phyloP scores from a whole-genome alignment of 2,888 invertebrate genomes.

The Nasonovia ribisnigri region DNA sequence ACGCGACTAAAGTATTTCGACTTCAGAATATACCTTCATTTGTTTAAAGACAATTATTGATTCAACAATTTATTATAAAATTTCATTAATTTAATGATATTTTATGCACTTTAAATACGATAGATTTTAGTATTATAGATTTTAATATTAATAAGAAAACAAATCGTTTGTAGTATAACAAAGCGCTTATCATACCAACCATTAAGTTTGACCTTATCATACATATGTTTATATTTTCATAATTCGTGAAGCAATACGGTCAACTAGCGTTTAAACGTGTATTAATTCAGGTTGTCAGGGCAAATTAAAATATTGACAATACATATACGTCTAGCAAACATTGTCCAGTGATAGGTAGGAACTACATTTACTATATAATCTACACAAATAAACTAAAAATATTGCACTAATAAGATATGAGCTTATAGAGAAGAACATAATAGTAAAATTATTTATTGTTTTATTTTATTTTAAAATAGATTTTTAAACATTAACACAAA shows the following conservation, averaged over 20 bases:
- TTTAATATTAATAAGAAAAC: background rate
- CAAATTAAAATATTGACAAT: background rate
- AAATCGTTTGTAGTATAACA: background rate
- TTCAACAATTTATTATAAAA: background rate
- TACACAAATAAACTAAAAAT: too few species aligned
- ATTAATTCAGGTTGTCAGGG: background rate
- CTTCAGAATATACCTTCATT: background rate
- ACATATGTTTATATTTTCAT: background rate
- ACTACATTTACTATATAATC: background rate
- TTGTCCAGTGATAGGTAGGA: background rate
- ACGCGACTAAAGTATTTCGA: background rate
- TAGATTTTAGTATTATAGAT: background rate
- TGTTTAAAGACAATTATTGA: background rate
- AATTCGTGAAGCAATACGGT: background rate
- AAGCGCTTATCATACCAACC: background rate
- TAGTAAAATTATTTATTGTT: too few species aligned
- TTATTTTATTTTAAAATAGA: background rate
- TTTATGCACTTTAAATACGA: background rate
- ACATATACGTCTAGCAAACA: background rate
- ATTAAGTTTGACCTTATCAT: slow-evolving; percentile 24
- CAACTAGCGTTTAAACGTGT: background rate
- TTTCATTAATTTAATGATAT: background rate
- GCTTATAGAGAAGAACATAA: background rate
- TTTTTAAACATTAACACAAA: background rate
- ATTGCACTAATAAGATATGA: background rate